Base-by-base conservation (phyloP, 37 sponge, comb jelly and placozoan species). In the Petrosia ficiformis region DNA sequence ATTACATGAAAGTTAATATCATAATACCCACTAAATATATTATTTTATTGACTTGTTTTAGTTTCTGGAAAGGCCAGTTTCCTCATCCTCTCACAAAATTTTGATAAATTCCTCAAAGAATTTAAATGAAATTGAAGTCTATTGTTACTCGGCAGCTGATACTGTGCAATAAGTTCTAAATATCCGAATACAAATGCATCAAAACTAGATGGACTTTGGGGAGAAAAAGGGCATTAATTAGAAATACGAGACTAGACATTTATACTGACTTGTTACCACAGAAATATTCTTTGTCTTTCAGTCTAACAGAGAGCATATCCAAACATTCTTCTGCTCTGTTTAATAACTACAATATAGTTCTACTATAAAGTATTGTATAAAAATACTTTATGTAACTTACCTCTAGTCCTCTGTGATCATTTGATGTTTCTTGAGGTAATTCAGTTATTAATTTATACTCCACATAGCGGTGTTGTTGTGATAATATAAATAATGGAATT, bases 151-250 rank as follows among this genome's bases (percentile, higher is more conserved):
- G 78, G 74, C 8, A 78, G 60, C 8, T 65, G 67, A 11, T 38
- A 67, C 79, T 88, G 88, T 0, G 72, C 54, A 2, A 88, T 59
- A 14, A 78, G 68, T 44, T 88, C 88, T 28, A 88, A 57, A 36
- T 78, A 82, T 4, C 88, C 88, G 73, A 73, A 88, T 19, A 88
- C 70, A 44, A 77, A 60, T 29, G 75, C 83, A 82, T 88, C 88
- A 1, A 82, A 67, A 40, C 78, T 77, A 24, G 74, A 70, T 0
- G 75, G 68, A 4, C 82, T 85, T 57, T 0, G 40, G 68, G 42
- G 43, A 38, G 41, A 48, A 10, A 16, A 39, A 4, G 66, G 26
- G 1, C 44, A 57, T n/a, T n/a, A n/a, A n/a, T n/a, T n/a, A n/a
- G n/a, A n/a, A n/a, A n/a, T 6, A 11, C 4, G 59, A 6, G 24